Base-by-base conservation (phyloP, 2,113 vertebrate genomes). In the Chinchilla lanigera region DNA sequence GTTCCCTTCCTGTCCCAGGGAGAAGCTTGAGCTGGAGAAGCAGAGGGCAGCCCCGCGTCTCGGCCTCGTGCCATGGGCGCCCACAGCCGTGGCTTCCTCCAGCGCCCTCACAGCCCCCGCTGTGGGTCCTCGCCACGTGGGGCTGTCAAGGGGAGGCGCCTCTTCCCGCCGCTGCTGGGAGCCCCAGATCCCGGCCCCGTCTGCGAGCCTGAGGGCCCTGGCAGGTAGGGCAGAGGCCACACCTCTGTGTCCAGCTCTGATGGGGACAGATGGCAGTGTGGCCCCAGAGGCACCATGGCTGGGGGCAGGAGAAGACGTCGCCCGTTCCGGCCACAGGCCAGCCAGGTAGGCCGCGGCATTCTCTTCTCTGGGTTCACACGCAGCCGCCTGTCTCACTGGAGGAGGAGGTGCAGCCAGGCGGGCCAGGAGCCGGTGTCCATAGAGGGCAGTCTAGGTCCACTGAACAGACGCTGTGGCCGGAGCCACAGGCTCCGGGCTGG, bases 361-460 rank as follows among this genome's bases (percentile, higher is more conserved):
- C 24, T 11, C 17, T 52, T 35, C 67, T 63, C 4, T 1, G 4
- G 28, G 50, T 26, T 22, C 92, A 3, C 0, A 0, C 1, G 19
- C 63, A 12, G 71, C 41, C 33, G 13, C 33, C 56, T 13, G 41
- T 35, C 54, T 7, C 11, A 19, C 20, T 8, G 58, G 61, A 81
- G 38, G 65, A 67, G 19, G 58, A 54, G 60, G 50, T 11, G 52
- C 47, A 41, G 35, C 0, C 0, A 1, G 8, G n/a, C 12, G 44
- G 14, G 0, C 61, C 81, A 61, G 22, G 28, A 96, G 35, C 95
- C 96, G 5, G 50, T 97, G 97, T 97, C 98, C 97, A 90, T 97
- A 98, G 98, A 97, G 98, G 98, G 98, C 98, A 98, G 97, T 98
- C 98, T 98, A 98, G 96, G 98, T 96, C 97, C 97, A 88, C 92